Conservation (phyloP, 2,113 vertebrate species). For the Actenoides hombroni region DNA sequence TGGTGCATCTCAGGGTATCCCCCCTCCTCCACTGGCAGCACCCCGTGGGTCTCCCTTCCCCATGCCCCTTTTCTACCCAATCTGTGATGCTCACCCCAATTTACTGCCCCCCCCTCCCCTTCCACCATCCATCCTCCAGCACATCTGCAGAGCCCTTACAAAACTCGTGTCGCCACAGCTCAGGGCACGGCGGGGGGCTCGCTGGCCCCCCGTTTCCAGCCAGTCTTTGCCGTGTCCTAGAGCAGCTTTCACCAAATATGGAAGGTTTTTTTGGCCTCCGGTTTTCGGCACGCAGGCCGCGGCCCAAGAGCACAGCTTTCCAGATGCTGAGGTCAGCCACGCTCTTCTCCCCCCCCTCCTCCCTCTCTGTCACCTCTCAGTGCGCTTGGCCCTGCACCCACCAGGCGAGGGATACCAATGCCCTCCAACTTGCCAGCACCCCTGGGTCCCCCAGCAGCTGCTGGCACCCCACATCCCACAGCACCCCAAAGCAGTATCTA, state of each 20-base stretch:
- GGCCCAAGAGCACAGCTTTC: slow-evolving; percentile 79
- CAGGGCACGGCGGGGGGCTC: neutral
- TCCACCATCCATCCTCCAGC: neutral
- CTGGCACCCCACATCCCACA: neutral
- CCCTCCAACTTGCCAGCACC: neutral
- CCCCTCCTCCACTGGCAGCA: neutral
- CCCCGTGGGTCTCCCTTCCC: neutral
- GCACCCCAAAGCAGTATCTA: neutral
- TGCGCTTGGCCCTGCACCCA: neutral
- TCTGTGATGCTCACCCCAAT: neutral
- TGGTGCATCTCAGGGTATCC: neutral
- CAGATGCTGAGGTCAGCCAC: slow-evolving; percentile 80
- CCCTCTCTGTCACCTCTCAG: neutral
- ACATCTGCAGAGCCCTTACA: neutral
- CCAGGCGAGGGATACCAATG: neutral
- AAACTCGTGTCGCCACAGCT: neutral
- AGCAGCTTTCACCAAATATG: slow-evolving; percentile 87
- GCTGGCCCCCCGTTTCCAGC: neutral
- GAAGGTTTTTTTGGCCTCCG: slow-evolving; percentile 78
- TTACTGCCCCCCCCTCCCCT: no score
- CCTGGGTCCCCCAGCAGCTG: neutral
- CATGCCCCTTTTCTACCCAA: rapidly evolving
- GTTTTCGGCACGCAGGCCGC: slow-evolving; percentile 78
- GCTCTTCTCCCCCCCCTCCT: neutral
- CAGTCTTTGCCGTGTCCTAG: slow-evolving; percentile 51